Percentiles rank a stretch among this genome's conserved stretches.
These are phyloP conservation scores for Carettochelys insculpta DNA, from an alignment of 2,113 vertebrate genomes.

Conservation along the genomic window DNA sequence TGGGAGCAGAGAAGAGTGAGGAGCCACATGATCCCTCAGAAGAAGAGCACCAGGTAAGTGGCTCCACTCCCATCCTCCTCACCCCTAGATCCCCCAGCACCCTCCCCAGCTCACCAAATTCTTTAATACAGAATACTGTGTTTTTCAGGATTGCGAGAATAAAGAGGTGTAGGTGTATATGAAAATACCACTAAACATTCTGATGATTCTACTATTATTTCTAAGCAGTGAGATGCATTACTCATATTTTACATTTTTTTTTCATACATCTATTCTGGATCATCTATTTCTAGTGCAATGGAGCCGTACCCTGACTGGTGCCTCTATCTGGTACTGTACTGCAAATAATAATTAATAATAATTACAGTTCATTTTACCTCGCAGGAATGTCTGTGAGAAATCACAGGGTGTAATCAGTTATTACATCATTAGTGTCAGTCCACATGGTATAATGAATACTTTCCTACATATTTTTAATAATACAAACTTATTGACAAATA, in stretches of 20 bases:
- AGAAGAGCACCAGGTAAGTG: too few relatives aligned
- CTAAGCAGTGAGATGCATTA: neutral
- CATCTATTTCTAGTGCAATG: neutral
- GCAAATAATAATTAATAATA: neutral
- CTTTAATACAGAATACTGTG: too few relatives aligned
- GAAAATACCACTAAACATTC: neutral
- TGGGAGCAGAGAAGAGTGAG: too few relatives aligned
- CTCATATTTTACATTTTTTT: neutral
- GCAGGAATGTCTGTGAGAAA: neutral
- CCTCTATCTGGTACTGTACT: neutral
- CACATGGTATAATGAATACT: neutral
- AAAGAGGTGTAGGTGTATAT: too few relatives aligned
- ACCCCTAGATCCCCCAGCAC: too few relatives aligned
- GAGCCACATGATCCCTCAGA: too few relatives aligned
- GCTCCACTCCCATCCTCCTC: too few relatives aligned
- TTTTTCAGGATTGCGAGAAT: too few relatives aligned
- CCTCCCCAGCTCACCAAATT: too few relatives aligned
- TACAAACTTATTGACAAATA: neutral
- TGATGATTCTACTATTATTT: neutral
- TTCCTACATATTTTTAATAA: neutral
- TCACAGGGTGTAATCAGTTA: neutral
- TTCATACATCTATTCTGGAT: neutral
- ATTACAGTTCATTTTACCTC: neutral
- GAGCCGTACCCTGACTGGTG: neutral
- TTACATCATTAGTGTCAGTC: neutral